Percentiles rank a stretch among this genome's conserved stretches.
Conservation (phyloP, 2,797 vertebrate species). For the Echeneis naucrates region DNA sequence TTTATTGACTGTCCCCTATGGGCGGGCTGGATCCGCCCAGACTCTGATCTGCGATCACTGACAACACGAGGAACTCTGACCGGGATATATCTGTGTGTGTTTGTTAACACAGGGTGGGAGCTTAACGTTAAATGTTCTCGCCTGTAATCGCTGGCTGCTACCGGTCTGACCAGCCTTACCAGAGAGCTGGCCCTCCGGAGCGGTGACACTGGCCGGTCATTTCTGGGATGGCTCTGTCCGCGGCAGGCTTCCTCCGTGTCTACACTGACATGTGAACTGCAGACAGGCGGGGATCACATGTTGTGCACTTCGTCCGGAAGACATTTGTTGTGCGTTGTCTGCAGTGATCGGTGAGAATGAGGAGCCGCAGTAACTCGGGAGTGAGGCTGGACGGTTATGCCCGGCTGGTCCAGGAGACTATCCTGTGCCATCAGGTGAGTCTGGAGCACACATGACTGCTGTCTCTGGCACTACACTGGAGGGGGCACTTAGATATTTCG, state of each 20-base stretch:
- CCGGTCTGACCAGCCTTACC: constrained; percentile 52
- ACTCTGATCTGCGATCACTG: not conserved
- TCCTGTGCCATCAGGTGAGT: constrained; percentile 93
- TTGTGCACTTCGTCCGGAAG: not conserved
- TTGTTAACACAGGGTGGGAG: not conserved
- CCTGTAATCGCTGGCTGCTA: constrained; percentile 54
- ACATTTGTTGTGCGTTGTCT: constrained; percentile 16
- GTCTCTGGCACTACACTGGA: not conserved
- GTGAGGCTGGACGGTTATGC: constrained; percentile 94
- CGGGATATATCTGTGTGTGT: not conserved
- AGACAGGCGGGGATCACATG: not conserved
- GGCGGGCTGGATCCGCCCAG: no score
- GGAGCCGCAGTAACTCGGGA: constrained; percentile 97
- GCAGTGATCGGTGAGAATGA: constrained; percentile 83
- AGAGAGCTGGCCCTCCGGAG: constrained; percentile 30
- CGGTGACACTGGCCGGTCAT: constrained; percentile 9
- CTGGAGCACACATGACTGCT: not conserved
- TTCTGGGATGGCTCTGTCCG: constrained; percentile 30
- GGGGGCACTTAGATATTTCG: not conserved
- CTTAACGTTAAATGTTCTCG: not conserved
- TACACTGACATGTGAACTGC: not conserved
- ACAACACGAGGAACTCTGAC: not conserved
- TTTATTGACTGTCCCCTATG: no score
- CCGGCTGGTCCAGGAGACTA: constrained; percentile 93
- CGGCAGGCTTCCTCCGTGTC: not conserved